phyloP scores from a whole-genome alignment of 2,797 vertebrate species.

The Nannoperca australis region DNA sequence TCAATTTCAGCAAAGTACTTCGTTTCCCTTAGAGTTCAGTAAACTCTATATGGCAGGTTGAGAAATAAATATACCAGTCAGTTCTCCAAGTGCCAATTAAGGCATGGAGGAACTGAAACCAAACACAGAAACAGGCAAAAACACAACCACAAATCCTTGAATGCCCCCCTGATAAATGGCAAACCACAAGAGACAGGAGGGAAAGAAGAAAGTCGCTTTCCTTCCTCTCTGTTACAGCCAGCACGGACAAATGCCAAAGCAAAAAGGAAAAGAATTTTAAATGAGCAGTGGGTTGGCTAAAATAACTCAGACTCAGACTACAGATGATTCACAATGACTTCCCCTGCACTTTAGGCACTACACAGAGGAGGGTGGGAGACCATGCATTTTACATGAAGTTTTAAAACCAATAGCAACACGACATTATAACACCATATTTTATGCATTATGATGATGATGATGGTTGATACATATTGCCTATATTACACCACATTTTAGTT shows the following conservation, averaged over 20 bases:
- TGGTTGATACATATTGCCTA: background rate
- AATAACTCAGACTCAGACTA: background rate
- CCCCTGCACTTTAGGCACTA: background rate
- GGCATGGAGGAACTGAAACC: constrained; percentile 6
- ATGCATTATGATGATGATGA: background rate
- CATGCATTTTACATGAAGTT: background rate
- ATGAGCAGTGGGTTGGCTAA: constrained; percentile 8
- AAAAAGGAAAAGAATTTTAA: constrained; percentile 6
- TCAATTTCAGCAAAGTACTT: constrained; percentile 7
- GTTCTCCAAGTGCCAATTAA: constrained; percentile 39
- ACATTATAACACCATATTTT: background rate
- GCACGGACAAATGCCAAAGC: background rate
- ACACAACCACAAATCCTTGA: constrained; percentile 27
- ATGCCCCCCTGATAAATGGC: constrained; percentile 15
- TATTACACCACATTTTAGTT: background rate
- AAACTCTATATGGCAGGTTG: constrained; percentile 28
- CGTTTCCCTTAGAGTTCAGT: background rate
- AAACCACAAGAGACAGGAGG: constrained; percentile 21
- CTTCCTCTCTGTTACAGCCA: background rate
- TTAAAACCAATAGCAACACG: background rate
- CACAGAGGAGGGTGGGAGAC: background rate
- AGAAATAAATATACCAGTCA: constrained; percentile 24
- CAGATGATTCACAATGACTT: background rate
- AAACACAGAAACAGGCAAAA: constrained; percentile 26
- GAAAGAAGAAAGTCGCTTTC: background rate